A percentile compares a stretch with the other conserved stretches of the same genome.
phyloP scores from a whole-genome alignment of 2,113 vertebrate genomes.

The Henicopernis longicauda region DNA sequence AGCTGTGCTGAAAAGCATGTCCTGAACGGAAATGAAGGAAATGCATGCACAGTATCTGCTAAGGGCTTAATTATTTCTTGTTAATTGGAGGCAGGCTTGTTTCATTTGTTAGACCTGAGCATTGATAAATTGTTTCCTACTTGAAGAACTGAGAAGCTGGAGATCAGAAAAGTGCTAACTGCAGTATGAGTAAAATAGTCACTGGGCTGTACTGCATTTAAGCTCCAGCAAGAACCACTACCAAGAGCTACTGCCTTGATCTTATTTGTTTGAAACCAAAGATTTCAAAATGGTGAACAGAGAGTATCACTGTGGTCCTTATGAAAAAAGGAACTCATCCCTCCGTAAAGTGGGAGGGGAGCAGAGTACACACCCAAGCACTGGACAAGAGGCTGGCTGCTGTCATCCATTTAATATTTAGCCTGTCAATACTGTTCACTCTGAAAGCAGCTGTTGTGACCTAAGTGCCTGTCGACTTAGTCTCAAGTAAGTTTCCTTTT shows the following conservation, averaged over 20 bases:
- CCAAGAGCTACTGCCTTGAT: background rate
- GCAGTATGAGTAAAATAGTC: background rate
- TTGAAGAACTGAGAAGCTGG: background rate
- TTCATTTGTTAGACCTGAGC: background rate
- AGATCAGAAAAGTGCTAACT: background rate
- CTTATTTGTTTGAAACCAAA: background rate
- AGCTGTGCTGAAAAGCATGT: background rate
- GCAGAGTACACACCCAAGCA: background rate
- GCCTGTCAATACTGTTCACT: background rate
- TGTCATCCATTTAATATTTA: background rate
- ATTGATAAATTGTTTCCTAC: background rate
- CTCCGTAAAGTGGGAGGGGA: background rate
- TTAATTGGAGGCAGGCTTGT: background rate
- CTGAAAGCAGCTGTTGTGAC: background rate
- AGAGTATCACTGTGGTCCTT: background rate
- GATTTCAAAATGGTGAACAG: background rate
- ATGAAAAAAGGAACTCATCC: background rate
- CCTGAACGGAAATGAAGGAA: background rate
- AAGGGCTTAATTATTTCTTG: background rate
- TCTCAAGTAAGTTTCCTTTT: background rate
- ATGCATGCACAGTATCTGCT: background rate
- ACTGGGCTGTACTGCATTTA: background rate
- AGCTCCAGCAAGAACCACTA: background rate
- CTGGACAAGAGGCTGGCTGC: background rate
- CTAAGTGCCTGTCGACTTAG: fast-evolving